Percentiles rank a stretch among this genome's conserved stretches.
Evolutionary conservation across 2,797 vertebrate genomes (phyloP).

Genomic region (Gymnothorax javanicus): DNA sequence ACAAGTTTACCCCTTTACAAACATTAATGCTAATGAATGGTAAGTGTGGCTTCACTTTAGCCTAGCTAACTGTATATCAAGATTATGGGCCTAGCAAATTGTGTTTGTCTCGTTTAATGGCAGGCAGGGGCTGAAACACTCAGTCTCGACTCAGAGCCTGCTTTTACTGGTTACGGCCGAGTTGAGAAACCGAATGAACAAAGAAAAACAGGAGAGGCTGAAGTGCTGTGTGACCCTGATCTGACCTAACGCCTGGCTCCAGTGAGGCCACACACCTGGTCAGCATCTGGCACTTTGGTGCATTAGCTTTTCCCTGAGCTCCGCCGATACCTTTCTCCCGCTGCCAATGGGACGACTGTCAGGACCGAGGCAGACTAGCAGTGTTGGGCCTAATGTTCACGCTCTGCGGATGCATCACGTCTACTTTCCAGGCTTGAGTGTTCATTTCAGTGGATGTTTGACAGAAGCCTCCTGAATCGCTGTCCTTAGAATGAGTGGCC

Average conservation of each 20-base stretch:
- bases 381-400: neutral
- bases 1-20: no score
- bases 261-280: neutral
- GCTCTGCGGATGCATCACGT: neutral
- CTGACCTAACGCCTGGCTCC: neutral
- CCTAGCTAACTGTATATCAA: no score
- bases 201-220: neutral
- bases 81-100: no score
- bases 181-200: neutral
- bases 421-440: neutral
- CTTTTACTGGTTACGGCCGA: neutral
- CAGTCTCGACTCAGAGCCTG: neutral
- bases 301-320: conserved; percentile 22
- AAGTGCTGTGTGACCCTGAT: neutral
- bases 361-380: neutral
- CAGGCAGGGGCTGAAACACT: neutral
- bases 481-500: neutral
- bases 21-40: no score
- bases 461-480: neutral
- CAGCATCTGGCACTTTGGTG: neutral
- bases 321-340: neutral
- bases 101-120: no score
- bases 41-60: no score
- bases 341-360: neutral
- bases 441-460: neutral